A percentile compares a stretch with the other conserved stretches of the same genome.
Evolutionary conservation across 2,113 vertebrate species (phyloP).

Genomic region (Brachirus orientalis): DNA sequence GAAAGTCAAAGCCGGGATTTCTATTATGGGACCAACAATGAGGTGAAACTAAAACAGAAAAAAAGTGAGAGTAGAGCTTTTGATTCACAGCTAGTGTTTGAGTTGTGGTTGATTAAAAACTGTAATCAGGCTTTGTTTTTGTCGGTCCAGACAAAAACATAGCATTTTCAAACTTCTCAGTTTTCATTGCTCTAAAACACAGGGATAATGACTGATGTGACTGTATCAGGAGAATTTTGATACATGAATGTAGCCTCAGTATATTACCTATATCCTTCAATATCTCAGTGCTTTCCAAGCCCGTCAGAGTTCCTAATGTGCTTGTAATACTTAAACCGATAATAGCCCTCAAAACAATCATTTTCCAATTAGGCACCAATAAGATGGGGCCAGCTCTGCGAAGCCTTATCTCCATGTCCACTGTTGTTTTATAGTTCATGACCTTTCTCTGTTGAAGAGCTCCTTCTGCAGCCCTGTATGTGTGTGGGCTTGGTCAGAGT

Average conservation of each 20-base stretch:
- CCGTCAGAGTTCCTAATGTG: conserved; percentile 50
- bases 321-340: conserved; percentile 55
- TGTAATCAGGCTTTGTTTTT: too few relatives aligned
- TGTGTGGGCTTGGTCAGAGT: conserved; percentile 38
- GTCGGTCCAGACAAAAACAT: neutral
- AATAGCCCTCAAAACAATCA: conserved; percentile 48
- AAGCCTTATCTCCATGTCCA: conserved; percentile 60
- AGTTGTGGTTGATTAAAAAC: too few relatives aligned
- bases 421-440: conserved; percentile 62
- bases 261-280: neutral
- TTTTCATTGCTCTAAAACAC: too few relatives aligned
- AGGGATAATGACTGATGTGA: too few relatives aligned
- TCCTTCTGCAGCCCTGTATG: conserved; percentile 45
- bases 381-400: conserved; percentile 8
- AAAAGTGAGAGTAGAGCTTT: too few relatives aligned
- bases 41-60: too few relatives aligned
- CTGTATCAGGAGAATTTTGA: too few relatives aligned
- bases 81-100: too few relatives aligned
- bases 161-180: too few relatives aligned
- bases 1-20: too few relatives aligned
- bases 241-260: neutral
- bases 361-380: conserved; percentile 64
- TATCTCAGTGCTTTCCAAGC: conserved; percentile 22
- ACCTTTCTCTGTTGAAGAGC: conserved; percentile 59
- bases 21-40: too few relatives aligned